A percentile compares a stretch with the other conserved stretches of the same genome.
Conservation (phyloP, 2,888 invertebrate genomes). For the Dugesia japonica region DNA sequence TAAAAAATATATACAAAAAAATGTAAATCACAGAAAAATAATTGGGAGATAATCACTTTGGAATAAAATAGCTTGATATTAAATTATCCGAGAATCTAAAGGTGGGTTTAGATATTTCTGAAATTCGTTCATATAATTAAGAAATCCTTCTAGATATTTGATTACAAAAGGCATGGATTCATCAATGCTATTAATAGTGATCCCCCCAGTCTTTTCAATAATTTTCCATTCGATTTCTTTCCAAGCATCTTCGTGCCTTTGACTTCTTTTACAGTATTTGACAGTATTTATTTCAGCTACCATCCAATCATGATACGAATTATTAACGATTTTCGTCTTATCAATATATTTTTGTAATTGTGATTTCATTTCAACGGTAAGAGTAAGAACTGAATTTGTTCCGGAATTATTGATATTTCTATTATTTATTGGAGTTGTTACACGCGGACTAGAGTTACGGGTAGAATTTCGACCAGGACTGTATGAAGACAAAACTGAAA, state of each 20-base stretch:
- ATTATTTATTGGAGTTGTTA: neutral
- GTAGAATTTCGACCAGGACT: slow-evolving; percentile 4
- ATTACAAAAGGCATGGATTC: slow-evolving; percentile 1
- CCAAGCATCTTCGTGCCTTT: neutral
- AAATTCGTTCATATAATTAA: neutral
- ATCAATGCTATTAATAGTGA: neutral
- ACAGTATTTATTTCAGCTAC: neutral
- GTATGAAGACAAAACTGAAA: neutral
- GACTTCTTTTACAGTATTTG: neutral
- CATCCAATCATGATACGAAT: neutral
- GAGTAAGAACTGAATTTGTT: neutral
- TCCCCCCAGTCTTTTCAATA: neutral
- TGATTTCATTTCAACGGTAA: neutral
- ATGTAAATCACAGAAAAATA: slow-evolving; percentile 8
- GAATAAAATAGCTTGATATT: slow-evolving; percentile 1
- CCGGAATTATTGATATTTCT: neutral
- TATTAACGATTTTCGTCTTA: neutral
- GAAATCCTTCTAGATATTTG: slow-evolving; percentile 2
- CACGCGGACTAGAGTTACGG: neutral
- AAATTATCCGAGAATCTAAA: neutral
- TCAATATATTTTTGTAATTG: neutral
- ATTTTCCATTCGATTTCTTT: neutral
- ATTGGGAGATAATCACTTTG: neutral
- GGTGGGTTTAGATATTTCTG: neutral
- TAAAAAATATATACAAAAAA: slow-evolving; percentile 1